Percentiles rank a stretch among this genome's conserved stretches.
Evolutionary conservation across 30 jellyfish, hydroid and myxozoan genomes (phyloP).

Genomic region (Cassiopea xamachana): DNA sequence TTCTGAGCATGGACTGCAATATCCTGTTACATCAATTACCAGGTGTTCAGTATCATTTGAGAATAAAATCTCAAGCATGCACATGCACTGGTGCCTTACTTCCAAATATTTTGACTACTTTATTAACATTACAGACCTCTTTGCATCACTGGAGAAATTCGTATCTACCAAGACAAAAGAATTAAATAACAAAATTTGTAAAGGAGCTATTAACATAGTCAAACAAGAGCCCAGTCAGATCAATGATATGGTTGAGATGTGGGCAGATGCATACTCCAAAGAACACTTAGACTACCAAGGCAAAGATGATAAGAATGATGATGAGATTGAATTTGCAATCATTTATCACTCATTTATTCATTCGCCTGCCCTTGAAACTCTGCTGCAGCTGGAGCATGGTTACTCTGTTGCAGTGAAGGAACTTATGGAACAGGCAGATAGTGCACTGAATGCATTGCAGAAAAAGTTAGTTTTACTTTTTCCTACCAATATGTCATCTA

Average conservation of each 20-base stretch:
- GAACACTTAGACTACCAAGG: slow-evolving; percentile 57
- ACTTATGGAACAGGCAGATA: slow-evolving; percentile 72
- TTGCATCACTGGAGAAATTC: slow-evolving; percentile 63
- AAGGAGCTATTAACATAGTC: slow-evolving; percentile 6
- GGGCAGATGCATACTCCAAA: slow-evolving; percentile 75
- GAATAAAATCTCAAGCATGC: too few relatives aligned
- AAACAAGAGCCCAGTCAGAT: slow-evolving; percentile 32
- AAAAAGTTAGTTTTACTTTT: slow-evolving; percentile 52
- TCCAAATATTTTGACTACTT: background rate
- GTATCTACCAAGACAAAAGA: slow-evolving; percentile 75
- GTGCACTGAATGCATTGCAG: slow-evolving; percentile 65
- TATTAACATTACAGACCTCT: slow-evolving; percentile 2
- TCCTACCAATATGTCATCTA: background rate
- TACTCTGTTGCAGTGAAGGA: slow-evolving; percentile 85
- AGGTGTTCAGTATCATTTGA: too few relatives aligned
- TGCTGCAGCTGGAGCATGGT: slow-evolving; percentile 86
- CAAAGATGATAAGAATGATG: slow-evolving; percentile 42
- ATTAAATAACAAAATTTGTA: slow-evolving; percentile 8
- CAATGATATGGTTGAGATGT: slow-evolving; percentile 43
- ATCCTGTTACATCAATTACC: too few relatives aligned
- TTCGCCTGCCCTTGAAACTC: slow-evolving; percentile 95
- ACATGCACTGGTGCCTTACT: background rate
- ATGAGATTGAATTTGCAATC: slow-evolving; percentile 78
- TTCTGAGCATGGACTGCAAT: too few relatives aligned
- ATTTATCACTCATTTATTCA: slow-evolving; percentile 90